Evolutionary conservation across 30 jellyfish, hydroid and myxozoan species (phyloP).

Genomic region (Aurelia sp.): DNA sequence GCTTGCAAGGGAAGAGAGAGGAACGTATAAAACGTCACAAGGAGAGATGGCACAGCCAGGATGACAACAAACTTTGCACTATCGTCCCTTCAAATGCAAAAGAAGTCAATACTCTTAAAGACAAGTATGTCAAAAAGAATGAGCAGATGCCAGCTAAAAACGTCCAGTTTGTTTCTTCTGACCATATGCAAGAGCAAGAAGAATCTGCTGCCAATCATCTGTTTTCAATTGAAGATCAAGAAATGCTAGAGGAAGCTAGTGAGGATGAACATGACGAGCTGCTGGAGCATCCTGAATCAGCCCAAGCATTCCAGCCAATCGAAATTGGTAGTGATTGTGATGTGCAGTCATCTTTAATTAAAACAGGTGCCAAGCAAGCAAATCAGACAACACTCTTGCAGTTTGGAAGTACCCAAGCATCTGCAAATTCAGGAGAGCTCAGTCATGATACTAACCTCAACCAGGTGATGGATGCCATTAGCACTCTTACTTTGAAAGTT

Average conservation of each 20-base stretch:
- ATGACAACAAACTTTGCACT: constrained; percentile 30
- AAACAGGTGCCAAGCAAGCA: background rate
- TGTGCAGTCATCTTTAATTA: background rate
- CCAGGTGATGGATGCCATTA: constrained; percentile 40
- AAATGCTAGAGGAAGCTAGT: too few species aligned
- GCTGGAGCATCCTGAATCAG: too few species aligned
- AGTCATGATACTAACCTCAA: too few species aligned
- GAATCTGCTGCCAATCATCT: too few species aligned
- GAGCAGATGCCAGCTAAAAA: background rate
- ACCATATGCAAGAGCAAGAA: too few species aligned
- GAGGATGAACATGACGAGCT: too few species aligned
- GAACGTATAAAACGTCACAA: constrained; percentile 40
- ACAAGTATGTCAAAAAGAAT: constrained; percentile 7
- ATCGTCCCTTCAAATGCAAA: constrained; percentile 32
- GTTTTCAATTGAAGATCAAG: too few species aligned
- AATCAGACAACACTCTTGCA: background rate
- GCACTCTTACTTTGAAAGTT: constrained; percentile 22
- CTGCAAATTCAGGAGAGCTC: too few species aligned
- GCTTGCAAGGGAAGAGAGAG: constrained; percentile 25
- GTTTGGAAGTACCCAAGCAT: background rate
- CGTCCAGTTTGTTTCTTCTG: background rate
- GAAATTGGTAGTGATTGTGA: too few species aligned
- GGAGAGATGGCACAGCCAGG: constrained; percentile 61
- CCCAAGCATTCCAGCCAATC: too few species aligned
- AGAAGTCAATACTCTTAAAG: constrained; percentile 10